Percentiles rank a stretch among this genome's conserved stretches.
Conservation (phyloP, 2,888 invertebrate genomes). For the Keiferia lycopersicella region DNA sequence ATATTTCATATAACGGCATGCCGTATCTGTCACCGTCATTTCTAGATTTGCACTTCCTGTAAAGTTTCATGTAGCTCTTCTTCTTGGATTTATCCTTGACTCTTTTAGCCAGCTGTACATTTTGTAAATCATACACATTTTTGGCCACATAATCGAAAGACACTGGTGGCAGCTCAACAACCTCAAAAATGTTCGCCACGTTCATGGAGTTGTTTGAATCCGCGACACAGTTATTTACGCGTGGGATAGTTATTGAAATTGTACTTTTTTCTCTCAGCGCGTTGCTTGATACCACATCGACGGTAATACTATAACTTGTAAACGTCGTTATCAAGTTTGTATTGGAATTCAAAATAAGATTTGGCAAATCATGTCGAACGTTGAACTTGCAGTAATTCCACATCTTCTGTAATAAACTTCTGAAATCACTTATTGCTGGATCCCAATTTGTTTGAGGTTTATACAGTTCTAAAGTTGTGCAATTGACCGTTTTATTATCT, state of each 20-base stretch:
- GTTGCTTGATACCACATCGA: slow-evolving; percentile 24
- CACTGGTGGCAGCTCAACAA: neutral
- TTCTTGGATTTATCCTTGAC: slow-evolving; percentile 35
- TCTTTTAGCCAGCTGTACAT: slow-evolving; percentile 1
- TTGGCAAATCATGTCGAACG: neutral
- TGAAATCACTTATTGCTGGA: slow-evolving; percentile 21
- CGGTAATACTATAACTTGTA: slow-evolving; percentile 10
- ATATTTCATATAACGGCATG: slow-evolving; percentile 54
- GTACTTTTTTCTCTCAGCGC: slow-evolving; percentile 8
- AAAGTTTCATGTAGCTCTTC: slow-evolving; percentile 49
- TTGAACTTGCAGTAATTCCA: slow-evolving; percentile 20
- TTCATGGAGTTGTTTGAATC: neutral
- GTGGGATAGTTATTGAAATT: slow-evolving; percentile 18
- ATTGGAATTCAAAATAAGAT: neutral
- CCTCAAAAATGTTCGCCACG: neutral
- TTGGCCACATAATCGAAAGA: slow-evolving; percentile 13
- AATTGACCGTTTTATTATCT: slow-evolving; percentile 25
- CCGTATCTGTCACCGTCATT: slow-evolving; percentile 43
- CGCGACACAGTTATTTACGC: slow-evolving; percentile 10
- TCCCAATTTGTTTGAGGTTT: slow-evolving; percentile 30
- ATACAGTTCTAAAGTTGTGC: slow-evolving; percentile 44
- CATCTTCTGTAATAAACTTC: slow-evolving; percentile 16
- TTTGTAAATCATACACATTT: neutral
- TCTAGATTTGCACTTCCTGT: slow-evolving; percentile 61
- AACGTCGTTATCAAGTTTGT: neutral